Evolutionary conservation across 2,888 invertebrate species (phyloP), one percentile per base, ranked within the genome.

Genomic region (Pheosia gnoma): DNA sequence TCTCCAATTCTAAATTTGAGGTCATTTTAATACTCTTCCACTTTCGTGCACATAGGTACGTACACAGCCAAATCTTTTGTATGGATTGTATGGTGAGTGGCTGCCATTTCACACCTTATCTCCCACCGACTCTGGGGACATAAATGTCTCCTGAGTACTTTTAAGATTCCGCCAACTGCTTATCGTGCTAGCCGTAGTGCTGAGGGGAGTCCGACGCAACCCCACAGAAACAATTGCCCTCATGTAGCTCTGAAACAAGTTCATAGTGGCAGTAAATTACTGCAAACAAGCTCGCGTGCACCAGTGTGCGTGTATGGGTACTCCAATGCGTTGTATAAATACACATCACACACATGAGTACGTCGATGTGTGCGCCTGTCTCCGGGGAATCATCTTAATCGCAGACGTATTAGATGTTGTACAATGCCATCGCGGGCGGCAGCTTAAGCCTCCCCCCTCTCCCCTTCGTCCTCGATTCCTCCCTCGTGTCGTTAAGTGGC

Each of bases 401-500:
- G 56, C 56, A n/a, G 13, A 56, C 56, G 56, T 56, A 56, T 56
- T 53, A 53, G 53, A 53, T 53, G 53, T 37, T 53, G 53, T 53
- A 53, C 53, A 53, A 37, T 37, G 37, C 25, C 53, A 52, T 37
- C 53, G 53, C 53, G 25, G 45, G 36, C 11, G 9, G 58, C 5
- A 9, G 49, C n/a, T 6, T 25, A 13, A n/a, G n/a, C 9, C 8
- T 25, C 2, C 43, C 25, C 4, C 8, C 1, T 3, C 10, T 25
- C n/a, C 43, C 13, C n/a, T 38, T 39, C 52, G 53, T 13, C 49
- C 41, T 4, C 43, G 10, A 10, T 49, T 10, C 52, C 53, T 41
- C 56, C 37, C 62, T 57, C 38, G 57, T 57, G 59, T 64, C 70
- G 73, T 64, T 72, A 70, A 72, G 59, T 65, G 62, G 49, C 43